These are phyloP conservation scores for Dryobota labecula DNA, from an alignment of 2,888 invertebrate genomes.

Conservation along the genomic window DNA sequence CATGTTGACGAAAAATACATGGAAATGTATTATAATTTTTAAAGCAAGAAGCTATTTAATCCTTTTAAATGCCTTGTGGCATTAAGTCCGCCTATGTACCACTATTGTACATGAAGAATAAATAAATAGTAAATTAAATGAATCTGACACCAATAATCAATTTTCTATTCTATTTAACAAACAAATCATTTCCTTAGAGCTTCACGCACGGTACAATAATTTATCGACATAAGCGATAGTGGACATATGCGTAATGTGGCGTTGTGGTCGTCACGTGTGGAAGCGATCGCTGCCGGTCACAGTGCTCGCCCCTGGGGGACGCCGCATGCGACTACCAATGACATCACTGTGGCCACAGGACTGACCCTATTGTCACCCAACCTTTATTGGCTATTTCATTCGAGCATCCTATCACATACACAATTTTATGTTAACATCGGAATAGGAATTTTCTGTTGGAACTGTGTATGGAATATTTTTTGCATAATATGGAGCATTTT, in stretches of 20 bases:
- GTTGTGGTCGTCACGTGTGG: constrained; percentile 36
- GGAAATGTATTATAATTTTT: background rate
- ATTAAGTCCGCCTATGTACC: no score
- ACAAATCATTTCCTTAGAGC: background rate
- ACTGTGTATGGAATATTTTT: background rate
- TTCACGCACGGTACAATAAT: constrained; percentile 31
- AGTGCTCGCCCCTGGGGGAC: constrained; percentile 30
- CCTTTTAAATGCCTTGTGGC: no score
- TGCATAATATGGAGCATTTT: background rate
- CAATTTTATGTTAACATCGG: constrained; percentile 17
- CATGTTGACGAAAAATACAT: background rate
- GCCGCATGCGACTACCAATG: constrained; percentile 34
- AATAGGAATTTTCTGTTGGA: constrained; percentile 10
- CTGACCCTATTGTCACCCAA: constrained; percentile 29
- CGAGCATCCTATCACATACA: constrained; percentile 20
- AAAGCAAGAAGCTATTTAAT: background rate
- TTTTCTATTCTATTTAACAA: background rate
- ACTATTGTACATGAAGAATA: no score
- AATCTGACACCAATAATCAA: background rate
- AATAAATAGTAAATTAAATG: no score
- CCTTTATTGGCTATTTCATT: constrained; percentile 46
- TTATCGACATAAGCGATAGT: constrained; percentile 45
- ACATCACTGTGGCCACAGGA: constrained; percentile 38
- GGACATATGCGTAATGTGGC: constrained; percentile 51
- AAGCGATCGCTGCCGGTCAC: constrained; percentile 34